Base-by-base conservation (phyloP, 2,797 vertebrate species). In the Hafferia zeledoni region DNA sequence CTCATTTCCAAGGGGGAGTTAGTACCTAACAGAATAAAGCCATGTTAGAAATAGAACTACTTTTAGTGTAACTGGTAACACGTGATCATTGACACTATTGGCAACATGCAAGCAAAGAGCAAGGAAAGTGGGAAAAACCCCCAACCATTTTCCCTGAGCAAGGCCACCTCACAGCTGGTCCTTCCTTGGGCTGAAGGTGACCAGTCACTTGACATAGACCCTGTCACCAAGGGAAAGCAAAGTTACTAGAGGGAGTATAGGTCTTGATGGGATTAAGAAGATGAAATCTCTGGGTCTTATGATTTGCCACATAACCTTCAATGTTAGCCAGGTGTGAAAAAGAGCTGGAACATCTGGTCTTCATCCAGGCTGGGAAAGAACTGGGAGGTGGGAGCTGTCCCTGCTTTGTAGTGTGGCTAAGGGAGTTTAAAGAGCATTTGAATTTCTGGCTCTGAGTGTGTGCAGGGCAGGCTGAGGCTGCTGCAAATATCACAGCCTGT, bases 381-480 rank as follows among this genome's bases (percentile, higher is more conserved):
- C 64, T 5, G 49, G 49, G 68, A 52, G 44, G 13, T 19, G 17
- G 1, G 6, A 33, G 30, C 27, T 68, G 44, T 37, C 28, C 18
- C 44, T 74, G 80, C 52, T 52, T 17, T 60, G 53, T n/a, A 5
- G 18, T 27, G 39, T 30, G 4, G 5, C 37, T 69, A 19, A 44
- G 1, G 2, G 44, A 81, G 33, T 31, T 43, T 81, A 50, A 84
- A 57, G 28, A 63, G 10, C 31, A 6, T 55, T 56, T 28, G 25
- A 87, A 83, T 17, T 20, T 13, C 50, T 64, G 68, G 6, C 64
- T 77, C 25, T 11, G 52, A 44, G 47, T 4, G 47, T 0, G 0
- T 9, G 59, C 2, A 68, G 82, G 78, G 65, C 84, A 92, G 74
- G 61, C 82, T 59, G 94, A 52, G 71, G 53, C 75, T 76, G 79